Conservation (phyloP, 2,113 vertebrate genomes). For the Anarhynchus alexandrinus region DNA sequence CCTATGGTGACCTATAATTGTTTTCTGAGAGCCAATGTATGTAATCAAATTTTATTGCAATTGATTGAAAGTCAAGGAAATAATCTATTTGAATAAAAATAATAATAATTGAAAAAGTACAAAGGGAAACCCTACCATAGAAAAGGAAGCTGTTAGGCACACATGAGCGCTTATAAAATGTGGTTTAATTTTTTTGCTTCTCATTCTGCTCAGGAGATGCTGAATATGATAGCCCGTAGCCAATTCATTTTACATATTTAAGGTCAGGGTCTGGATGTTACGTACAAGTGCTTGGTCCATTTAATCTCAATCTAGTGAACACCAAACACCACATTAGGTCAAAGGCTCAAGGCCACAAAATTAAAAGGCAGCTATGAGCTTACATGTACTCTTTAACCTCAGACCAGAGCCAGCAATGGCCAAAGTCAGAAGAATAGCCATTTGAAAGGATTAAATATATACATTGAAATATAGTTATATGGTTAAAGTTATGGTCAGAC, state of each 20-base stretch:
- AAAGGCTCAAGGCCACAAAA: constrained; percentile 63
- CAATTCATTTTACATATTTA: constrained; percentile 69
- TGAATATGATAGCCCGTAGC: constrained; percentile 5
- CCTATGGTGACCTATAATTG: constrained; percentile 65
- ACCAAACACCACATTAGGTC: constrained; percentile 43
- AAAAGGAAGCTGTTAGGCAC: constrained; percentile 41
- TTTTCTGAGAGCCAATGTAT: constrained; percentile 51
- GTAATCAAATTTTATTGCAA: constrained; percentile 62
- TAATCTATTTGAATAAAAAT: constrained; percentile 3
- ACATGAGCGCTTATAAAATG: neutral
- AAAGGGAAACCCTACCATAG: neutral
- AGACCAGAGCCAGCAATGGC: neutral
- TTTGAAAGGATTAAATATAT: constrained; percentile 18
- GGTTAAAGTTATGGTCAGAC: neutral
- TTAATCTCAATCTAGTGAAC: constrained; percentile 59
- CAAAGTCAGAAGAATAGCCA: constrained; percentile 7
- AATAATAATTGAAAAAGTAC: neutral
- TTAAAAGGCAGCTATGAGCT: constrained; percentile 60
- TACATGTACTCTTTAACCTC: constrained; percentile 46
- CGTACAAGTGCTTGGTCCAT: constrained; percentile 37
- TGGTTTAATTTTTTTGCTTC: neutral
- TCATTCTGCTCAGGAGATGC: constrained; percentile 13
- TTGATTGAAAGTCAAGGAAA: constrained; percentile 55
- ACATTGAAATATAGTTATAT: neutral
- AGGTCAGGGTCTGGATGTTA: constrained; percentile 47